These are phyloP conservation scores for Echinarachnius parma DNA, from an alignment of 53 echinoderm and acorn worm species.

Conservation along the genomic window DNA sequence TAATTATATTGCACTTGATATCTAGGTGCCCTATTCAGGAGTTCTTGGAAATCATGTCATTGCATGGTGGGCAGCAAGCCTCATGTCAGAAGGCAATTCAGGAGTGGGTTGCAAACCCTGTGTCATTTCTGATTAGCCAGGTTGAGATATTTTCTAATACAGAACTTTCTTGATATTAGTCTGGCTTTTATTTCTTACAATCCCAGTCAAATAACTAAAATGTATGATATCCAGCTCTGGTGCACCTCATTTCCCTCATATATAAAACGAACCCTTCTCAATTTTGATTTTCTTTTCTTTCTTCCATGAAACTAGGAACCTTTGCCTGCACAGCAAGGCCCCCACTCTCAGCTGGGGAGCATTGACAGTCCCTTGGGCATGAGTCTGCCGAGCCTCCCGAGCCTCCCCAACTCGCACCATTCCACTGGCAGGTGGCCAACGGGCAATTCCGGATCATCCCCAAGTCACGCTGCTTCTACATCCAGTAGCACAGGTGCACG, in stretches of 20 bases:
- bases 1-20: too few species aligned
- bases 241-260: too few species aligned
- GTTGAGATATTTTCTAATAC: too few species aligned
- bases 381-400: slow-evolving; percentile 15
- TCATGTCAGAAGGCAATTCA: slow-evolving; percentile 90
- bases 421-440: slow-evolving; percentile 15
- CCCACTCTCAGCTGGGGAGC: neutral
- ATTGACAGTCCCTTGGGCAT: slow-evolving; percentile 22
- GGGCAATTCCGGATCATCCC: slow-evolving; percentile 14
- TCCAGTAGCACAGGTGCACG: neutral
- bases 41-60: slow-evolving; percentile 86
- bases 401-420: neutral
- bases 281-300: neutral
- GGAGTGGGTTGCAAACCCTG: slow-evolving; percentile 78
- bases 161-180: too few species aligned
- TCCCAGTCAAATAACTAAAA: too few species aligned
- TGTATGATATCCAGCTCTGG: too few species aligned
- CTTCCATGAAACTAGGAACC: slow-evolving; percentile 4
- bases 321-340: slow-evolving; percentile 9
- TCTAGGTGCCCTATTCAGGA: too few species aligned
- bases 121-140: slow-evolving; percentile 51
- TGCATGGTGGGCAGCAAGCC: slow-evolving; percentile 88
- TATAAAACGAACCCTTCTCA: neutral
- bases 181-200: too few species aligned
- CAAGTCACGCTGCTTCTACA: slow-evolving; percentile 11